Conservation (phyloP, 2,113 vertebrate species). For the Meles meles region DNA sequence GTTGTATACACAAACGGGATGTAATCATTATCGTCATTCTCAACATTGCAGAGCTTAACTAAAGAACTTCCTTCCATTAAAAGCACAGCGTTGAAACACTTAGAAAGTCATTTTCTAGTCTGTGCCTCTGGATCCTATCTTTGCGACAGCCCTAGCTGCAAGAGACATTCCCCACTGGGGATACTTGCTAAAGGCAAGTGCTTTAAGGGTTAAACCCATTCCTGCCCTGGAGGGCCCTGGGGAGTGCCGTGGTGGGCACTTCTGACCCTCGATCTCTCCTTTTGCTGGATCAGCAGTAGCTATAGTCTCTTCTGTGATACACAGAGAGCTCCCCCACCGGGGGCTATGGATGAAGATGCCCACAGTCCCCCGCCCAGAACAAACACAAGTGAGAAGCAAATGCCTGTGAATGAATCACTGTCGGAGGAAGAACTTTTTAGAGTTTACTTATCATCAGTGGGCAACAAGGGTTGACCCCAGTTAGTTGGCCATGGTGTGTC, state of each 20-base stretch:
- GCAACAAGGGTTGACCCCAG: not conserved
- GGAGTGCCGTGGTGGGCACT: not conserved
- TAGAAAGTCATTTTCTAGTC: conserved; percentile 19
- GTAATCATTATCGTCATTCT: conserved; percentile 28
- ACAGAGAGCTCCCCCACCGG: not conserved
- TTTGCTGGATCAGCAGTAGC: not conserved
- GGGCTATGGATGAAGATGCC: not conserved
- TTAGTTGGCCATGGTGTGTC: not conserved
- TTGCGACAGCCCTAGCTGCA: not conserved
- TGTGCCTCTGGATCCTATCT: not conserved
- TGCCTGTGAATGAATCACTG: not conserved
- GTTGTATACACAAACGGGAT: conserved; percentile 19
- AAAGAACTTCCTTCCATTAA: conserved; percentile 56
- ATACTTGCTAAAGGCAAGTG: not conserved
- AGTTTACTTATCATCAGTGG: not conserved
- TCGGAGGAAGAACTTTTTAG: not conserved
- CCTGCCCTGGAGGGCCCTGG: not conserved
- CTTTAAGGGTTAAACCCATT: not conserved
- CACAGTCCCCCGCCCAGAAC: not conserved
- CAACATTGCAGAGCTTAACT: conserved; percentile 39
- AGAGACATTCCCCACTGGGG: not conserved
- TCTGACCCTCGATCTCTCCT: not conserved
- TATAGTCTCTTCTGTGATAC: not conserved
- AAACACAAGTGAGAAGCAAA: not conserved
- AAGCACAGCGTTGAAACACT: conserved; percentile 10